Evolutionary conservation across 2,113 vertebrate species (phyloP).

Genomic region (Mustela nigripes): DNA sequence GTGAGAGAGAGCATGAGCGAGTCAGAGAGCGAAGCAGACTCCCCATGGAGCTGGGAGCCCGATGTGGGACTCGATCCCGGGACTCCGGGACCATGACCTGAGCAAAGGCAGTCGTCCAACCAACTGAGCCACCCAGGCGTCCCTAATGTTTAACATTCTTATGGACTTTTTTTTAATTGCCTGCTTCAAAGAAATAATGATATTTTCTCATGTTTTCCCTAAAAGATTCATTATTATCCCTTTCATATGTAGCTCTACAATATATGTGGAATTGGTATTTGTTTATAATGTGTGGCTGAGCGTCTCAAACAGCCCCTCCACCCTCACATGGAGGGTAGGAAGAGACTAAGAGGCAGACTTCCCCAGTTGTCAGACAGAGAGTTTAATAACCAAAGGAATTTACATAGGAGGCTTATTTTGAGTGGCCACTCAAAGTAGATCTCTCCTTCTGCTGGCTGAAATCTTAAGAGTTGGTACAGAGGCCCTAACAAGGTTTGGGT

Average conservation of each 20-base stretch:
- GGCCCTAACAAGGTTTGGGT: not conserved
- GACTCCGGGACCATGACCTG: no score
- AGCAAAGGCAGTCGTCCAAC: no score
- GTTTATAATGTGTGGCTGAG: not conserved
- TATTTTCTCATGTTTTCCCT: not conserved
- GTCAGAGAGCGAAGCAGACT: no score
- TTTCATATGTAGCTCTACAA: not conserved
- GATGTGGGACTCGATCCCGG: no score
- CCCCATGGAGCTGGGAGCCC: no score
- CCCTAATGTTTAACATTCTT: not conserved
- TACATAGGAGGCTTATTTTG: not conserved
- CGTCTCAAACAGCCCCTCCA: no score
- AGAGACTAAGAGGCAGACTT: not conserved
- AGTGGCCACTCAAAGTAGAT: not conserved
- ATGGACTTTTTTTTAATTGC: not conserved
- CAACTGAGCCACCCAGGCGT: no score
- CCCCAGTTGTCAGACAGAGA: not conserved
- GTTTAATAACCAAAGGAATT: not conserved
- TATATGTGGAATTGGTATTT: not conserved
- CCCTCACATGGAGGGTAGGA: not conserved
- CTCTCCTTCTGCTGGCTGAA: not conserved
- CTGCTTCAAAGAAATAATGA: not conserved
- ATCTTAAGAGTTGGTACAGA: not conserved
- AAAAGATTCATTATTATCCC: not conserved
- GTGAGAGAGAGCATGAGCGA: no score